Percentiles rank a stretch among this genome's conserved stretches.
Evolutionary conservation across 2,113 vertebrate species (phyloP).

Genomic region (Rattus norvegicus): GRCr8 NC_086030.1:7035001-7035500

Average conservation of each 20-base stretch:
- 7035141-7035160: not conserved
- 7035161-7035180: not conserved
- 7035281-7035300: not conserved
- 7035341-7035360: not conserved
- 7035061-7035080: not conserved
- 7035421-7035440: not conserved
- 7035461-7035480: not conserved
- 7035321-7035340: not conserved
- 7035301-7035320: not conserved
- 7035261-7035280: not conserved
- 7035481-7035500: not conserved
- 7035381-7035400: not conserved
- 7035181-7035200: not conserved
- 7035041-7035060: not conserved
- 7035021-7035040: not conserved
- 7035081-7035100: not conserved
- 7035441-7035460: not conserved
- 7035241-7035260: not conserved
- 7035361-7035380: not conserved
- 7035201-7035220: not conserved
- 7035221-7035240: not conserved
- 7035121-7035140: not conserved
- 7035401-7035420: not conserved
- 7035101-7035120: not conserved
- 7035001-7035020: not conserved